Conservation (phyloP, 2,888 invertebrate genomes). For the Myopa testacea region DNA sequence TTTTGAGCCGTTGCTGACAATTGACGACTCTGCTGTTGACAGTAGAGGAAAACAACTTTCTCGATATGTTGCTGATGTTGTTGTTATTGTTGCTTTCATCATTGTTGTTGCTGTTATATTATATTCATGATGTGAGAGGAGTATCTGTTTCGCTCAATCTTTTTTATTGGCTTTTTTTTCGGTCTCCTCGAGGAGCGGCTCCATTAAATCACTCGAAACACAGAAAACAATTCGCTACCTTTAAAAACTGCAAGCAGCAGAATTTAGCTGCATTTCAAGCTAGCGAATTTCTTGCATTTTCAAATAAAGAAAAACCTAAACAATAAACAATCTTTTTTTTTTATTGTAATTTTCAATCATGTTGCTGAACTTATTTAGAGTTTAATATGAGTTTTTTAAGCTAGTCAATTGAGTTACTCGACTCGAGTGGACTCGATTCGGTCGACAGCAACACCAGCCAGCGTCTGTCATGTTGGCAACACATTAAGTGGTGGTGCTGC, state of each 20-base stretch:
- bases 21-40: conserved; percentile 34
- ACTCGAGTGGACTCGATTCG: neutral
- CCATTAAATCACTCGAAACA: too few species aligned
- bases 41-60: conserved; percentile 39
- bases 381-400: neutral
- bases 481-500: conserved; percentile 5
- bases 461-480: conserved; percentile 10
- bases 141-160: neutral
- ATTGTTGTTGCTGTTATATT: neutral
- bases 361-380: too few species aligned
- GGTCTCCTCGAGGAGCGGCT: too few species aligned
- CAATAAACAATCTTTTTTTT: neutral
- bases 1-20: conserved; percentile 39
- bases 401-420: neutral
- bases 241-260: too few species aligned
- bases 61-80: conserved; percentile 2
- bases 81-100: conserved; percentile 3
- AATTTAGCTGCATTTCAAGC: too few species aligned
- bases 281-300: too few species aligned
- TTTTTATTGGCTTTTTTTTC: neutral
- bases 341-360: neutral
- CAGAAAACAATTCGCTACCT: too few species aligned
- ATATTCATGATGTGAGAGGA: neutral
- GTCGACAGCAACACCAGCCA: neutral
- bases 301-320: neutral